A percentile compares a stretch with the other conserved stretches of the same genome.
phyloP scores from a whole-genome alignment of 2,888 invertebrate genomes.

The Ariolimax columbianus region DNA sequence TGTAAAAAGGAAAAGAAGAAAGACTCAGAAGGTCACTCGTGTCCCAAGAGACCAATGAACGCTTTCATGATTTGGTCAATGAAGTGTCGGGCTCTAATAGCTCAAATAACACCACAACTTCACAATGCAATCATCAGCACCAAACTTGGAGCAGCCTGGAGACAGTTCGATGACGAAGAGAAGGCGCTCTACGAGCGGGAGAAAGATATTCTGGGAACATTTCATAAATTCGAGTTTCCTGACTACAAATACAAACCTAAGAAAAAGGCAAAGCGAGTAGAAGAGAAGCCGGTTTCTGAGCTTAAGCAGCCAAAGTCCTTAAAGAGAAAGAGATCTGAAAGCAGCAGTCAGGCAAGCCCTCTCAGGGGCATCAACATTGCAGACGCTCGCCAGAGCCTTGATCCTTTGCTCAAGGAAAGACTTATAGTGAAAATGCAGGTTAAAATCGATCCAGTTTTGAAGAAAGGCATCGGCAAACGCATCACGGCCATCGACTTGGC shows the following conservation, averaged over 20 bases:
- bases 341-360: neutral
- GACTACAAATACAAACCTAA: slow-evolving; percentile 48
- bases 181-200: slow-evolving; percentile 40
- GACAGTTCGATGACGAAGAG: slow-evolving; percentile 27
- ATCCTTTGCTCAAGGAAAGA: slow-evolving; percentile 29
- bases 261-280: slow-evolving; percentile 39
- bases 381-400: slow-evolving; percentile 31
- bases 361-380: slow-evolving; percentile 33
- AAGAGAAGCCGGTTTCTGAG: slow-evolving; percentile 4
- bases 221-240: slow-evolving; percentile 43
- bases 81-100: slow-evolving; percentile 45
- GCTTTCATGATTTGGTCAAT: slow-evolving; percentile 51
- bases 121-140: slow-evolving; percentile 50
- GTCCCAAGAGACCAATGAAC: slow-evolving; percentile 48
- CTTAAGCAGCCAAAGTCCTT: neutral
- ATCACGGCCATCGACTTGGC: slow-evolving; percentile 45
- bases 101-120: slow-evolving; percentile 46
- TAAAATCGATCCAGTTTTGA: slow-evolving; percentile 46
- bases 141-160: slow-evolving; percentile 40
- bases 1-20: slow-evolving; percentile 51
- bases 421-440: slow-evolving; percentile 41
- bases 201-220: slow-evolving; percentile 29
- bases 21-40: slow-evolving; percentile 36
- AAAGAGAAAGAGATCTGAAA: slow-evolving; percentile 20
- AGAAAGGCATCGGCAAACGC: slow-evolving; percentile 40